Conservation (phyloP, 2,797 vertebrate species). For the Coccyzus lansbergi region DNA sequence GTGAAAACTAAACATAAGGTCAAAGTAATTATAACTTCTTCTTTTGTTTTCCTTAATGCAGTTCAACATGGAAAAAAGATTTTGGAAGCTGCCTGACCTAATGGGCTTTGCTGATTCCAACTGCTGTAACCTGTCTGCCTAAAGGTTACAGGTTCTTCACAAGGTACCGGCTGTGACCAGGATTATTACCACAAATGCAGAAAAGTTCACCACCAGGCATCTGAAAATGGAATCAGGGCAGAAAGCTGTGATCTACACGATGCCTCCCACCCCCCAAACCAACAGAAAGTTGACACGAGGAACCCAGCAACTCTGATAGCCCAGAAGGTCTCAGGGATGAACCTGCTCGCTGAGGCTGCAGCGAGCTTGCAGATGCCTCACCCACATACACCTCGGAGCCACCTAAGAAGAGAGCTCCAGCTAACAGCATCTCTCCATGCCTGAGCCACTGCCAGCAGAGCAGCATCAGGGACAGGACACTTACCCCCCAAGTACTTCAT, state of each 20-base stretch:
- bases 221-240: neutral
- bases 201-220: neutral
- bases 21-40: constrained; percentile 9
- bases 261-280: neutral
- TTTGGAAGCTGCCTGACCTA: neutral
- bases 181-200: neutral
- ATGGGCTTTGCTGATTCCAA: neutral
- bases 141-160: neutral
- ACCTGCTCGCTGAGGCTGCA: neutral
- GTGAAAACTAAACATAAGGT: neutral
- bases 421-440: neutral
- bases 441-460: neutral
- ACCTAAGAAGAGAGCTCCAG: neutral
- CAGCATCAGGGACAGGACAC: neutral
- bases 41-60: neutral
- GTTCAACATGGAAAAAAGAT: neutral
- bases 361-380: fast-evolving
- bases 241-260: neutral
- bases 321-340: neutral
- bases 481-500: constrained; percentile 86
- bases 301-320: neutral
- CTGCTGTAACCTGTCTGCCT: neutral
- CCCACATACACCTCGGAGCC: neutral
- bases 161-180: neutral
- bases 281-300: neutral